Conservation (phyloP, 1,140 invertebrate species). For the Drosophila ironensis region DNA sequence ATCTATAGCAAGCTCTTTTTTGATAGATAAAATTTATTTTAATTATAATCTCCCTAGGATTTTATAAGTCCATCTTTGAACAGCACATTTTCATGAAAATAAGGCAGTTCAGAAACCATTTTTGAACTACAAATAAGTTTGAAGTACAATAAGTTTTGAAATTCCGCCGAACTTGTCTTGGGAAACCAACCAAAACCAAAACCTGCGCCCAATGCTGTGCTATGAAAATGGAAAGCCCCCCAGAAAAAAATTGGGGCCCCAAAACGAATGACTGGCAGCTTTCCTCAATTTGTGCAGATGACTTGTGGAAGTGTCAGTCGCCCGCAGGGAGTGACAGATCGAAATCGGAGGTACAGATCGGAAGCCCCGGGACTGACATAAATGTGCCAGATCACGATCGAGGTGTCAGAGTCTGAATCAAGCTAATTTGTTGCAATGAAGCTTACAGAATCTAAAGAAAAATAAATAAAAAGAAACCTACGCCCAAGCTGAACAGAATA, state of each 20-base stretch:
- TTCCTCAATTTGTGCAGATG: conserved; percentile 62
- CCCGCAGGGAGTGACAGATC: conserved; percentile 6
- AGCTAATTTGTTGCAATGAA: conserved; percentile 73
- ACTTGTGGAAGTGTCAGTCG: conserved; percentile 34
- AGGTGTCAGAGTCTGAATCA: conserved; percentile 50
- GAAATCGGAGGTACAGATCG: conserved; percentile 19
- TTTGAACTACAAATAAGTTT: too few species aligned
- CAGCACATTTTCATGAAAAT: too few species aligned
- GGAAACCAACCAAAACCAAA: too few species aligned
- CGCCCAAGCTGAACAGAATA: not conserved
- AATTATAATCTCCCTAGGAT: too few species aligned
- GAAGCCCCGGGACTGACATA: conserved; percentile 9
- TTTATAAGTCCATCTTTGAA: not conserved
- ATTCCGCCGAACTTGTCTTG: too few species aligned
- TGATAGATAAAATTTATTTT: too few species aligned
- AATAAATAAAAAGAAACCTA: not conserved
- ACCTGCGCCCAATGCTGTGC: not conserved
- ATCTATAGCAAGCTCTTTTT: too few species aligned
- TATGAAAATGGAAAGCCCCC: not conserved
- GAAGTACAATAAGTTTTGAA: too few species aligned
- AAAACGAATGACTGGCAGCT: conserved; percentile 11
- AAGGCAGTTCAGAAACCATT: too few species aligned
- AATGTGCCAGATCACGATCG: conserved; percentile 50
- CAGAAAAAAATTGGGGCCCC: not conserved
- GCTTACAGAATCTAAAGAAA: conserved; percentile 44